These are phyloP conservation scores for Carcinoscorpius rotundicauda DNA, from an alignment of 1,140 invertebrate species.

Conservation along the genomic window DNA sequence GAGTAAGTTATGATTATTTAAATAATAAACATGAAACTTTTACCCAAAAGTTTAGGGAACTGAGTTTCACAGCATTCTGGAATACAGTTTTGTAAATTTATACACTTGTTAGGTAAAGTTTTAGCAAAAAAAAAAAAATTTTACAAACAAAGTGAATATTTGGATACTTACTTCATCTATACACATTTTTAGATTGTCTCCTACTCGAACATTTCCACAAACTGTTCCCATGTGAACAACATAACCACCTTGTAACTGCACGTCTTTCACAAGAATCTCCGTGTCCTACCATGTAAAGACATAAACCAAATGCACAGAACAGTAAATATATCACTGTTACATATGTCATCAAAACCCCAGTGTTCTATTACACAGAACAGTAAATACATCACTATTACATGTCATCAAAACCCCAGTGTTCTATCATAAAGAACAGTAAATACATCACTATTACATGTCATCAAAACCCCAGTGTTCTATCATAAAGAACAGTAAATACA, in stretches of 20 bases:
- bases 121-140: too few species aligned
- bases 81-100: too few species aligned
- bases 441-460: too few species aligned
- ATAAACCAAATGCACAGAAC: too few species aligned
- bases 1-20: background rate
- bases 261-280: slow-evolving; percentile 89
- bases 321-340: too few species aligned
- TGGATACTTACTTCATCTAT: slow-evolving; percentile 51
- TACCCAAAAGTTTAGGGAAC: background rate
- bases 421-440: too few species aligned
- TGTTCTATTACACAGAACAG: slow-evolving; percentile 1
- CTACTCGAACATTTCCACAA: slow-evolving; percentile 63
- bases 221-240: slow-evolving; percentile 75
- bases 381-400: background rate
- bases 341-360: too few species aligned
- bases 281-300: slow-evolving; percentile 40
- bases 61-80: too few species aligned
- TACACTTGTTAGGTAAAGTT: too few species aligned
- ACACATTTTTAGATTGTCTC: slow-evolving; percentile 68
- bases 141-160: slow-evolving; percentile 1
- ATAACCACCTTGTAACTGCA: slow-evolving; percentile 92
- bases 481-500: too few species aligned
- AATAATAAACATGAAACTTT: slow-evolving; percentile 1
- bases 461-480: too few species aligned
- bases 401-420: background rate